These are phyloP conservation scores for Dermolepida albohirtum DNA, from an alignment of 2,888 invertebrate species.

Conservation along the genomic window DNA sequence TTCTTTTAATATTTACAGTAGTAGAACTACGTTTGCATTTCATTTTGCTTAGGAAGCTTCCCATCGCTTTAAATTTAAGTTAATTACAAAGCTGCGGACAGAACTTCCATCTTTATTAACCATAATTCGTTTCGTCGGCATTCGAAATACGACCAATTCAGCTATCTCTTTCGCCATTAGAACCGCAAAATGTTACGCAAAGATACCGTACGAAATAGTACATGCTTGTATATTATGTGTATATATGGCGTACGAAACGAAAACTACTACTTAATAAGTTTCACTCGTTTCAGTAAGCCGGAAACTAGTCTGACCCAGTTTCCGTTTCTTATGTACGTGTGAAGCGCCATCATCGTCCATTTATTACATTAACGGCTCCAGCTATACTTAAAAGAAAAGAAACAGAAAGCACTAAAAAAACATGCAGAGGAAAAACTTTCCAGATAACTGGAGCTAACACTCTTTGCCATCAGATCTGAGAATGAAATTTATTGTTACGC, in stretches of 20 bases:
- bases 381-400: conserved; percentile 16
- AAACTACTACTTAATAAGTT: conserved; percentile 32
- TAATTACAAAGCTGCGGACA: background rate
- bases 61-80: no score
- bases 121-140: background rate
- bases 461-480: background rate
- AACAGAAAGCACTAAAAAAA: conserved; percentile 2
- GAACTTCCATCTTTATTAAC: conserved; percentile 13
- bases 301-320: conserved; percentile 17
- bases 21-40: no score
- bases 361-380: conserved; percentile 23
- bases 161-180: conserved; percentile 6
- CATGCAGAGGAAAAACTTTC: background rate
- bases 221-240: conserved; percentile 2
- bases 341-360: conserved; percentile 12
- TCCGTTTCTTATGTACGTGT: conserved; percentile 6
- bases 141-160: background rate
- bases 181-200: conserved; percentile 11
- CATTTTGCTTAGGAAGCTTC: no score
- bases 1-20: no score
- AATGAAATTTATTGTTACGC: conserved; percentile 19
- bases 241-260: conserved; percentile 12
- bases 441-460: no score
- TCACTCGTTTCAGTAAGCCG: conserved; percentile 8
- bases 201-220: conserved; percentile 9